phyloP scores from a whole-genome alignment of 2,113 vertebrate genomes.

The Toxotes jaculatrix region DNA sequence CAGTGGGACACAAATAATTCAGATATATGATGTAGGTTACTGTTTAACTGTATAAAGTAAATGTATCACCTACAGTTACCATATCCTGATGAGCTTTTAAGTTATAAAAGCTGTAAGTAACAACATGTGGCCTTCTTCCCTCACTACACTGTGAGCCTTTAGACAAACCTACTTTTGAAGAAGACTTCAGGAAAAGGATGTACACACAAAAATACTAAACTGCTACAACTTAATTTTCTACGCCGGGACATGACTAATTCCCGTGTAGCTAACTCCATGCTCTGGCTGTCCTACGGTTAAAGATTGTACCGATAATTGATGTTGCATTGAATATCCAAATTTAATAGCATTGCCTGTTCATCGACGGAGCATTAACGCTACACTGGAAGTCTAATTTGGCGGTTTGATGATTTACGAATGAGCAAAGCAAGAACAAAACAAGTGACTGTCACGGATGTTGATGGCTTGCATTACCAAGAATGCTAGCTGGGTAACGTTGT shows the following conservation, averaged over 20 bases:
- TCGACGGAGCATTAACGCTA: too few relatives aligned
- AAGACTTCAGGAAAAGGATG: not conserved
- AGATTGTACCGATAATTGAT: not conserved
- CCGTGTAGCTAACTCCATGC: constrained; percentile 4
- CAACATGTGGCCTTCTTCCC: not conserved
- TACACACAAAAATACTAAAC: not conserved
- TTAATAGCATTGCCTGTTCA: not conserved
- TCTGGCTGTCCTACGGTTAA: not conserved
- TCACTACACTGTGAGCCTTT: not conserved
- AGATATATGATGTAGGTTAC: not conserved
- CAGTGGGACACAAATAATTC: not conserved
- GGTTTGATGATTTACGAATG: not conserved
- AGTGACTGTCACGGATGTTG: not conserved
- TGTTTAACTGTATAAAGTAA: not conserved
- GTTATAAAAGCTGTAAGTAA: not conserved
- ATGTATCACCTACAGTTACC: not conserved
- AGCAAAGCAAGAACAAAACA: constrained; percentile 19
- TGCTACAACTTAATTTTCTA: not conserved
- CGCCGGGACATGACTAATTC: constrained; percentile 17
- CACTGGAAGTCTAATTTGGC: not conserved
- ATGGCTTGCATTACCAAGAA: constrained; percentile 1
- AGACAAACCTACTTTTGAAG: not conserved
- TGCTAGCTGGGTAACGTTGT: constrained; percentile 24
- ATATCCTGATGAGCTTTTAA: not conserved
- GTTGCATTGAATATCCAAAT: not conserved